These are phyloP conservation scores for Benitochromis conjunctus DNA, from an alignment of 2,113 vertebrate genomes.

Conservation along the genomic window DNA sequence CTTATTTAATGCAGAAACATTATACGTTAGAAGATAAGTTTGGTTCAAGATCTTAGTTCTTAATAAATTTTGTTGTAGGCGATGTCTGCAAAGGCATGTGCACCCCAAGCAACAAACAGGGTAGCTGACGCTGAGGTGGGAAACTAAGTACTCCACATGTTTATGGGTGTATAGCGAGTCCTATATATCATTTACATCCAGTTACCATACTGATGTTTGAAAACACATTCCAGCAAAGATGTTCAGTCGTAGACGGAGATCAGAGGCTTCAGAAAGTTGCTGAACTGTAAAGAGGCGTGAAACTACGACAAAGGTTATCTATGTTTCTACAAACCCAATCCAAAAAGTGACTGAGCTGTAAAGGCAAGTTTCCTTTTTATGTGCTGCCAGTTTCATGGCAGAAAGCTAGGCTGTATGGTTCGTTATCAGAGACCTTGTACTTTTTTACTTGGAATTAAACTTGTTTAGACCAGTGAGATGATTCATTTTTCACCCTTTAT, in stretches of 20 bases:
- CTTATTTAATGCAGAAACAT: not conserved
- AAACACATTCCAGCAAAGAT: not conserved
- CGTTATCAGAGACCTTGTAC: not conserved
- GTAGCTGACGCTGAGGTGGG: not conserved
- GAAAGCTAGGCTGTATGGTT: not conserved
- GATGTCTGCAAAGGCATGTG: not conserved
- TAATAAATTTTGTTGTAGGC: too few relatives aligned
- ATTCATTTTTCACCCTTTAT: accelerated
- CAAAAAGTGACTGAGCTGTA: not conserved
- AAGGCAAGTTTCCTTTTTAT: not conserved
- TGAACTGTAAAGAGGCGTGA: not conserved
- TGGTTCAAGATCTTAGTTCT: not conserved
- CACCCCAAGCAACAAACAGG: not conserved
- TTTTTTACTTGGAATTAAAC: not conserved
- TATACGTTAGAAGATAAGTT: not conserved
- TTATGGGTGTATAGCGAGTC: not conserved
- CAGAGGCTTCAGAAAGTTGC: not conserved
- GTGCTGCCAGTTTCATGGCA: not conserved
- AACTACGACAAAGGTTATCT: not conserved
- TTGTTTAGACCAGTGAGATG: not conserved
- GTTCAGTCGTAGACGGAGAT: not conserved
- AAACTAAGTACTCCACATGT: not conserved
- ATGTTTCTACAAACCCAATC: not conserved
- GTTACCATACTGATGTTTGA: not conserved
- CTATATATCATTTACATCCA: not conserved